phyloP scores from a whole-genome alignment of 2,113 vertebrate species.

The Steatornis caripensis region DNA sequence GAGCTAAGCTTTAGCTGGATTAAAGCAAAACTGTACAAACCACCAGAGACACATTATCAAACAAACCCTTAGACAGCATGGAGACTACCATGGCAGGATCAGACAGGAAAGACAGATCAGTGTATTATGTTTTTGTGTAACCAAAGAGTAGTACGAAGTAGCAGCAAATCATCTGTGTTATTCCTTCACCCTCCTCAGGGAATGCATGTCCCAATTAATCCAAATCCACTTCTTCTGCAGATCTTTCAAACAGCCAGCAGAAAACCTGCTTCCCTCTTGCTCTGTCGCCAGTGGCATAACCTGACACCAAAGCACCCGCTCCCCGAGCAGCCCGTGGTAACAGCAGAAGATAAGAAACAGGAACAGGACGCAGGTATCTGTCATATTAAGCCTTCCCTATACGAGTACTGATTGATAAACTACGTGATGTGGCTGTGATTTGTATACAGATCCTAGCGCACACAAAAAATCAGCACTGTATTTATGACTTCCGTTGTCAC shows the following conservation, averaged over 20 bases:
- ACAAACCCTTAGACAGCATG: slow-evolving; percentile 63
- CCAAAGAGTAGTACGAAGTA: slow-evolving; percentile 27
- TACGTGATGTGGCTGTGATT: neutral
- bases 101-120: slow-evolving; percentile 57
- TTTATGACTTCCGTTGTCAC: neutral
- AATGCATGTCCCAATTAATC: neutral
- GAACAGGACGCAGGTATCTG: neutral
- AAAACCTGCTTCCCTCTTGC: neutral
- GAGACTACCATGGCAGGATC: slow-evolving; percentile 63
- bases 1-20: slow-evolving; percentile 58
- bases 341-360: neutral
- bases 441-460: neutral
- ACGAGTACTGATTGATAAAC: neutral
- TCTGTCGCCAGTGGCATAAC: neutral
- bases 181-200: neutral
- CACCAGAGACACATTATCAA: slow-evolving; percentile 62
- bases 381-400: neutral
- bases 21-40: slow-evolving; percentile 51
- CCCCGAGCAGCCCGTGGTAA: neutral
- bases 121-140: neutral
- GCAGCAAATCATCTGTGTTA: slow-evolving; percentile 51
- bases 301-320: neutral
- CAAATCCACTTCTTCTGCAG: neutral
- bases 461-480: neutral
- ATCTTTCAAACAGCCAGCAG: neutral